Evolutionary conservation across 1,140 invertebrate species (phyloP).

Genomic region (Marisa cornuarietis): DNA sequence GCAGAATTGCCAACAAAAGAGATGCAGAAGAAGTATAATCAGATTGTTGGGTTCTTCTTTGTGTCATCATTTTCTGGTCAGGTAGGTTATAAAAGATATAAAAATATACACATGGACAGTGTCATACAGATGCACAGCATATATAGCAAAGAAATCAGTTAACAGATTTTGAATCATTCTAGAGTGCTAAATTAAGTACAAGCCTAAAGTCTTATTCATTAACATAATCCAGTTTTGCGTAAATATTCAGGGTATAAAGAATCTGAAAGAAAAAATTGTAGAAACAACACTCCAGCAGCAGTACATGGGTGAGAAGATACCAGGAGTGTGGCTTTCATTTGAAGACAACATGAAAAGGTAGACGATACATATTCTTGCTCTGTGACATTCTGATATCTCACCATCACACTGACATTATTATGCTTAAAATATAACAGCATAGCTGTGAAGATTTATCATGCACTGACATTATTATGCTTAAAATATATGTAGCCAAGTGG

Average conservation of each 20-base stretch:
- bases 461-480: too few relatives aligned
- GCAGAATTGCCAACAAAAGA: constrained; percentile 55
- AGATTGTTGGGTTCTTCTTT: constrained; percentile 57
- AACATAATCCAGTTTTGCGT: constrained; percentile 2
- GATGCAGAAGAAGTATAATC: constrained; percentile 47
- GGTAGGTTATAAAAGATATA: constrained; percentile 29
- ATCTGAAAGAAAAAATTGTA: constrained; percentile 51
- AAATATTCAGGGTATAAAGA: constrained; percentile 48
- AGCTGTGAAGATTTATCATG: too few relatives aligned
- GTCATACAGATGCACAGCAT: too few relatives aligned
- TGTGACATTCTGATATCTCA: not conserved
- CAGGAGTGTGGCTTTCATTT: constrained; percentile 60
- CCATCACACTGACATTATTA: not conserved
- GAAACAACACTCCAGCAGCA: constrained; percentile 54
- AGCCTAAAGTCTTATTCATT: not conserved
- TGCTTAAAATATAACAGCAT: too few relatives aligned
- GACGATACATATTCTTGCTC: constrained; percentile 2
- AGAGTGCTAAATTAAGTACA: too few relatives aligned
- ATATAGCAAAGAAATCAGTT: too few relatives aligned
- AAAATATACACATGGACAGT: too few relatives aligned
- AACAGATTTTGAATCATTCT: too few relatives aligned
- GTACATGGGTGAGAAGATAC: constrained; percentile 64
- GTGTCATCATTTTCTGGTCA: constrained; percentile 55
- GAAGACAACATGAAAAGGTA: constrained; percentile 55
- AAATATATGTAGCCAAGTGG: too few relatives aligned